These are phyloP conservation scores for Cyanoliseus patagonus DNA, from an alignment of 2,113 vertebrate genomes.

Conservation along the genomic window DNA sequence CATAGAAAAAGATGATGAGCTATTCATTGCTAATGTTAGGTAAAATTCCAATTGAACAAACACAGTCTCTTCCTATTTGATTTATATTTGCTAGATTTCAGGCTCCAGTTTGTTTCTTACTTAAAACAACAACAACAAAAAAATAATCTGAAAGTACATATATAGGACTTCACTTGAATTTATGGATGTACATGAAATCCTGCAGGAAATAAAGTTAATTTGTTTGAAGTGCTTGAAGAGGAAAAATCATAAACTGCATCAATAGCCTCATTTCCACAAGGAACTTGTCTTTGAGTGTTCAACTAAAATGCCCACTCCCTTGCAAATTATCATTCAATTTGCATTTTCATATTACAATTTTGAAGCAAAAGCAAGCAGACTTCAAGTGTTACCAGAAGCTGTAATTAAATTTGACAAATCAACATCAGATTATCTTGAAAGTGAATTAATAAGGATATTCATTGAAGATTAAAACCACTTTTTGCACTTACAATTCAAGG, in stretches of 20 bases:
- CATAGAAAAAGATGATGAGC: conserved; percentile 40
- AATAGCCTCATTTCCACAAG: conserved; percentile 87
- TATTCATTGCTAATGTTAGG: conserved; percentile 7
- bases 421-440: conserved; percentile 98
- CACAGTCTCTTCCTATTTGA: background rate
- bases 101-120: background rate
- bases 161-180: conserved; percentile 75
- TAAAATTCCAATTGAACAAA: conserved; percentile 44
- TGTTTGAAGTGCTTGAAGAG: conserved; percentile 85
- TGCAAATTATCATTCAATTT: conserved; percentile 94
- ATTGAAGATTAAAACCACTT: conserved; percentile 86
- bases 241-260: conserved; percentile 81
- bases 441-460: conserved; percentile 94
- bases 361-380: conserved; percentile 93
- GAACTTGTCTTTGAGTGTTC: conserved; percentile 93
- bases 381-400: conserved; percentile 98
- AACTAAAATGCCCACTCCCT: conserved; percentile 96
- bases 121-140: conserved; percentile 33
- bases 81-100: conserved; percentile 46
- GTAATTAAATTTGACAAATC: conserved; percentile 99
- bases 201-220: conserved; percentile 87
- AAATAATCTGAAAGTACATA: conserved; percentile 28
- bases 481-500: conserved; percentile 82
- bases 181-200: conserved; percentile 78
- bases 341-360: conserved; percentile 99